These are phyloP conservation scores for Haliaeetus vocifer DNA, from an alignment of 2,797 vertebrate genomes.

Conservation along the genomic window DNA sequence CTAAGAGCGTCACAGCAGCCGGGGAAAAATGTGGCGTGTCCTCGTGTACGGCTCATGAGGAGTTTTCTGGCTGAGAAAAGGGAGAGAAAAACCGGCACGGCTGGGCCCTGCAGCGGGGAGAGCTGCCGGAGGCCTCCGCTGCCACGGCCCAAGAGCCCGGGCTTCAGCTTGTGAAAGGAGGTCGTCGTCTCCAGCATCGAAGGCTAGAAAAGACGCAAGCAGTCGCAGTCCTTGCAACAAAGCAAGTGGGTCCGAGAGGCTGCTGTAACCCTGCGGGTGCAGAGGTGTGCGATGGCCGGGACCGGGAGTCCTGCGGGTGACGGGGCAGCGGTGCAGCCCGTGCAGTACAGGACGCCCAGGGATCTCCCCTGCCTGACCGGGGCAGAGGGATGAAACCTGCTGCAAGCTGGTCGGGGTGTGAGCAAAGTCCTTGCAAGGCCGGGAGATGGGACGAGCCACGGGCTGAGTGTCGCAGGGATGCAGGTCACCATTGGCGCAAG, in stretches of 20 bases:
- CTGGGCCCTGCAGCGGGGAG: rapidly evolving
- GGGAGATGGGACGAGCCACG: rapidly evolving
- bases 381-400: background rate
- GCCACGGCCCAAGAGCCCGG: rapidly evolving
- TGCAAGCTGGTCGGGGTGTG: rapidly evolving
- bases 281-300: rapidly evolving
- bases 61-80: background rate
- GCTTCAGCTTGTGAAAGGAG: background rate
- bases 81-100: background rate
- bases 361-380: background rate
- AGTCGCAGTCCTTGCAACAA: background rate
- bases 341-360: background rate
- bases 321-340: background rate
- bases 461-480: background rate
- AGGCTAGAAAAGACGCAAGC: background rate
- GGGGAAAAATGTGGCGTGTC: rapidly evolving
- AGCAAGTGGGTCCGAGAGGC: background rate
- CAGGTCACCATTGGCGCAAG: background rate
- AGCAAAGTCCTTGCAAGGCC: background rate
- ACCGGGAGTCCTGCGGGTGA: rapidly evolving
- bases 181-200: rapidly evolving
- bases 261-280: rapidly evolving
- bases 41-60: rapidly evolving
- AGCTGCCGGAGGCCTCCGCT: rapidly evolving
- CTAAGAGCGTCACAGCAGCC: background rate